Evolutionary conservation across 1,140 invertebrate genomes (phyloP).

Genomic region (Cephus cinctus): DNA sequence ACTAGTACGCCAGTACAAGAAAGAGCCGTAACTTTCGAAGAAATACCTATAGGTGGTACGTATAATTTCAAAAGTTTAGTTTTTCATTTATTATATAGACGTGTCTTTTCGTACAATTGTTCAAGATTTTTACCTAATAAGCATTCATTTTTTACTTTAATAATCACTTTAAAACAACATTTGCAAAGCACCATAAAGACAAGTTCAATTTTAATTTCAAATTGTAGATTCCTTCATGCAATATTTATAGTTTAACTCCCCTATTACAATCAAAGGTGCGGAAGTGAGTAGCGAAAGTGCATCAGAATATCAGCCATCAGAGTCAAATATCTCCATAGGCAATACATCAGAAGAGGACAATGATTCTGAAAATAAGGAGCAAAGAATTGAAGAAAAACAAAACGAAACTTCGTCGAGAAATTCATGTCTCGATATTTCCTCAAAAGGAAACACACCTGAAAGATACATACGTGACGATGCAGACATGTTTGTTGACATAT

Average conservation of each 20-base stretch:
- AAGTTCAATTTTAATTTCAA: no score
- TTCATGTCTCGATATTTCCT: slow-evolving; percentile 4
- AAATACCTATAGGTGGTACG: no score
- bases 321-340: neutral
- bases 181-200: no score
- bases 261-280: neutral
- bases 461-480: slow-evolving; percentile 5
- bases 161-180: no score
- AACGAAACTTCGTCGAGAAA: neutral
- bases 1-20: no score
- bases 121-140: neutral
- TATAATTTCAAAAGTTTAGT: no score
- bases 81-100: no score
- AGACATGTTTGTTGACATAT: slow-evolving; percentile 10
- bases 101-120: no score
- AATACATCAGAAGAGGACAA: neutral
- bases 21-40: no score
- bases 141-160: neutral
- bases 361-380: neutral
- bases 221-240: no score
- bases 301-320: slow-evolving; percentile 1
- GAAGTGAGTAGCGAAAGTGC: neutral
- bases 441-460: slow-evolving; percentile 1
- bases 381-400: neutral
- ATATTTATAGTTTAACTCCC: no score